Percentiles rank a stretch among this genome's conserved stretches.
phyloP scores from a whole-genome alignment of 2,113 vertebrate genomes.

The Colossoma macropomum region DNA sequence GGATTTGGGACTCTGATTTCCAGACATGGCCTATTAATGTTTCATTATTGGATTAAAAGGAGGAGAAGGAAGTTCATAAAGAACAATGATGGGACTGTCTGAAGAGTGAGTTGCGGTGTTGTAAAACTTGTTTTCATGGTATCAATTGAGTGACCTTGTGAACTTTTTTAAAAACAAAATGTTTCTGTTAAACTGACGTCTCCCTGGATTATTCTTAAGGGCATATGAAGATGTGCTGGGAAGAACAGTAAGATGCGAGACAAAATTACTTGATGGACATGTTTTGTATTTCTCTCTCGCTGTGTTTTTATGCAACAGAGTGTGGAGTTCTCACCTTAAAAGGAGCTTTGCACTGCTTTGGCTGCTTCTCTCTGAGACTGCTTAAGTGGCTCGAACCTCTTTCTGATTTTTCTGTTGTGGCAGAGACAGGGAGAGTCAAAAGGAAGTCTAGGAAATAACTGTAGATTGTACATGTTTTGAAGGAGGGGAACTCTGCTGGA shows the following conservation, averaged over 20 bases:
- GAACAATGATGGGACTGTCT: slow-evolving; percentile 53
- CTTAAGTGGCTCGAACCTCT: slow-evolving; percentile 61
- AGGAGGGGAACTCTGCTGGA: slow-evolving; percentile 53
- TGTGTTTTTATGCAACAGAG: slow-evolving; percentile 70
- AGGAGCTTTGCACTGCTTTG: slow-evolving; percentile 75
- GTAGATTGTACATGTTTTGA: slow-evolving; percentile 43
- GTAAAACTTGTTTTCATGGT: background rate
- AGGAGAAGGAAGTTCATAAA: slow-evolving; percentile 54
- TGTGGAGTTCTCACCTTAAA: slow-evolving; percentile 81
- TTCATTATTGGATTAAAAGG: slow-evolving; percentile 64
- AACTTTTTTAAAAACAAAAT: background rate
- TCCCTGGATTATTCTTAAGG: slow-evolving; percentile 1
- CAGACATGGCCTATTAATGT: slow-evolving; percentile 51
- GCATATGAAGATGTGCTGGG: slow-evolving; percentile 34
- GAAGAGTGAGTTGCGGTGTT: slow-evolving; percentile 3
- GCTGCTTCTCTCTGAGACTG: slow-evolving; percentile 63
- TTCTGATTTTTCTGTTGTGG: slow-evolving; percentile 70
- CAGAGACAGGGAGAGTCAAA: slow-evolving; percentile 52
- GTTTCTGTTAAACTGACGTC: slow-evolving; percentile 15
- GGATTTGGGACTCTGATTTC: slow-evolving; percentile 46
- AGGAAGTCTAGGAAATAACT: slow-evolving; percentile 56
- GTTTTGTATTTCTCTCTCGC: slow-evolving; percentile 62
- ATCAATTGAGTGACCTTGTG: background rate
- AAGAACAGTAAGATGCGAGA: slow-evolving; percentile 57
- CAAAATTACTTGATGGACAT: slow-evolving; percentile 54